phyloP scores from a whole-genome alignment of 1,140 invertebrate species.

The Drosophila yakuba region DNA sequence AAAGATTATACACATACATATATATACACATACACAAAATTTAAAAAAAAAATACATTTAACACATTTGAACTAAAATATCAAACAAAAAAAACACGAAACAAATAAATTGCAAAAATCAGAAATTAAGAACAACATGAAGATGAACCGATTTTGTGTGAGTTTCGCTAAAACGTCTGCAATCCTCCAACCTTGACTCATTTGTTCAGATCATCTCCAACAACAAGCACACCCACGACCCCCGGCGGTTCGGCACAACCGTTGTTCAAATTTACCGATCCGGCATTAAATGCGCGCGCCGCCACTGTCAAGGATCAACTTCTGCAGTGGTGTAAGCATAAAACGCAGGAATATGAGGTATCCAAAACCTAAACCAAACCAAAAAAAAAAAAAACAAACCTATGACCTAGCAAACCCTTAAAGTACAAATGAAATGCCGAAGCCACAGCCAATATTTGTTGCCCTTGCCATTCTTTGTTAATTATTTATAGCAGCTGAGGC shows the following conservation, averaged over 20 bases:
- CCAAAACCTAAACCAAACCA: conserved; percentile 58
- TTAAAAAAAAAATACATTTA: conserved; percentile 19
- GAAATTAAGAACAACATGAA: conserved; percentile 21
- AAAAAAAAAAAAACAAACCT: conserved; percentile 10
- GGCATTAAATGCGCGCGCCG: conserved; percentile 93
- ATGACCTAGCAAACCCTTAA: conserved; percentile 16
- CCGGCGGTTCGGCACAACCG: conserved; percentile 86
- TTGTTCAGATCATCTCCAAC: conserved; percentile 87
- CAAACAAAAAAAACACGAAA: conserved; percentile 34
- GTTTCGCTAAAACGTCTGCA: conserved; percentile 81
- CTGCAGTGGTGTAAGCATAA: conserved; percentile 98
- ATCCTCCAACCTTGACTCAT: conserved; percentile 71
- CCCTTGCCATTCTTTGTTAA: conserved; percentile 17
- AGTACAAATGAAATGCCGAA: conserved; percentile 44
- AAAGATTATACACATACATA: conserved; percentile 27
- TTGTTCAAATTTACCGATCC: conserved; percentile 95
- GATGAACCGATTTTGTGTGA: conserved; percentile 58
- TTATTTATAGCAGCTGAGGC: conserved; percentile 18
- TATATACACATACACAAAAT: conserved; percentile 14
- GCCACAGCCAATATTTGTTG: conserved; percentile 44
- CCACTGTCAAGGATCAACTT: conserved; percentile 97
- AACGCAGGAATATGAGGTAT: conserved; percentile 97
- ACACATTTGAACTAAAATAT: conserved; percentile 46
- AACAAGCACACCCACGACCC: conserved; percentile 87
- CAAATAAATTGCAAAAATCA: conserved; percentile 20